These are phyloP conservation scores for Trogon melanurus DNA, from an alignment of 2,113 vertebrate species.

Conservation along the genomic window DNA sequence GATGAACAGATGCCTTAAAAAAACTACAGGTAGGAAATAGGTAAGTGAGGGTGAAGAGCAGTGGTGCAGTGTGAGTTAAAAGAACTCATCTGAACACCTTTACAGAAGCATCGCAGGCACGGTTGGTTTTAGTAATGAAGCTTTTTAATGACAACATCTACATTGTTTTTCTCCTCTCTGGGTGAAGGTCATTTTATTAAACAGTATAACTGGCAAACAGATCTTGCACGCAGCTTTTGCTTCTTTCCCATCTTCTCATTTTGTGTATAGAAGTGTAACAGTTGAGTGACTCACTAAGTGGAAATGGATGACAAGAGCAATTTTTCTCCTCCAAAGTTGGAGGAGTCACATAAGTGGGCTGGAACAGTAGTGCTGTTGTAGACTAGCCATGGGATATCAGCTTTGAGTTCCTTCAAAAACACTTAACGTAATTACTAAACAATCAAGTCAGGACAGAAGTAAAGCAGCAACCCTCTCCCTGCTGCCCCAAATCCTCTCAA, in stretches of 20 bases:
- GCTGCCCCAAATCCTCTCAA: background rate
- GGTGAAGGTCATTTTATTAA: slow-evolving; percentile 6
- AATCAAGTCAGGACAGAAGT: background rate
- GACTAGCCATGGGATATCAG: background rate
- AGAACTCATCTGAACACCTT: background rate
- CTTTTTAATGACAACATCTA: background rate
- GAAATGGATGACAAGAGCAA: background rate
- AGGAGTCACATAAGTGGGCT: background rate
- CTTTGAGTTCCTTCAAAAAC: background rate
- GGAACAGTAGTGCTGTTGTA: background rate
- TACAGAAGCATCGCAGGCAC: background rate
- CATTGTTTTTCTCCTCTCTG: background rate
- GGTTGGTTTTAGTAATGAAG: background rate
- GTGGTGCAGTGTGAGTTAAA: background rate
- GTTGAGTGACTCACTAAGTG: background rate
- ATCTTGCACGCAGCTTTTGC: background rate
- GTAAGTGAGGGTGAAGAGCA: background rate
- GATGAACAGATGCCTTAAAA: background rate
- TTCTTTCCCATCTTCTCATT: background rate
- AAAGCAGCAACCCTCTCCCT: background rate
- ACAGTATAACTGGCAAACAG: background rate
- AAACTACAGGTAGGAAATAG: background rate
- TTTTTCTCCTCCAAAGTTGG: background rate
- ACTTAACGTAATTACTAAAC: background rate
- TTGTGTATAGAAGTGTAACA: background rate